Base-by-base conservation (phyloP, 2,888 invertebrate genomes). In the Lobophora halterata region DNA sequence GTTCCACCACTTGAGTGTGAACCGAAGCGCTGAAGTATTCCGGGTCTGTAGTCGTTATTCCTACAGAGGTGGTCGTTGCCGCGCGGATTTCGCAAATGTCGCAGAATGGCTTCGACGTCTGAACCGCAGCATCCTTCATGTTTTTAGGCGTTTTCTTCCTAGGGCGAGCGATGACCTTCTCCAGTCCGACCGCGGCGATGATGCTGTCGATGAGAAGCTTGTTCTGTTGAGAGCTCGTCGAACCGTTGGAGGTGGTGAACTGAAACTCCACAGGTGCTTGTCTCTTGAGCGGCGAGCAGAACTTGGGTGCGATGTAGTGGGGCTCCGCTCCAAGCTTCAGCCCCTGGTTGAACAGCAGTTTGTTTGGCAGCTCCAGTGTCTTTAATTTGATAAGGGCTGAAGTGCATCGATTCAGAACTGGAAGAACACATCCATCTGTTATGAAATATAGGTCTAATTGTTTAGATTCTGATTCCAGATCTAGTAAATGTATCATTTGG, bases 1-100 rank as follows among this genome's bases (percentile, higher is more conserved):
- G 73, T 35, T 86, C 86, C 18, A 82, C 65, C 2, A 86, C 86
- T 59, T 86, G 87, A 2, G 85, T 86, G 45, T 87, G 80, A 14
- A 77, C 69, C 1, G 82, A 58, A 1, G 67, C 50, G 19, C 63
- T 61, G 46, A 86, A 78, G 17, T 79, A 52, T 2, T 73, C 71
- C 0, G 56, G 54, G 17, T 83, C 79, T 1, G 69, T 63, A 0
- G 62, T 60, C 0, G 82, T 82, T 6, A 56, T 49, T 1, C 46
- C 55, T 1, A 71, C 66, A n/a, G 46, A 31, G 21, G 44, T 56
- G 33, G 58, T 66, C 1, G 70, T 75, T 1, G 70, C 56, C n/a
- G 76, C 75, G 13, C 83, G 77, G 13, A 87, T 74, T 40, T 76
- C 79, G 49, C 87, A 87, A 21, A 77, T 63, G 25, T 86, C 86